Percentiles rank a stretch among this genome's conserved stretches.
These are phyloP conservation scores for Pungitius pungitius DNA, from an alignment of 2,113 vertebrate species.

Conservation along the genomic window DNA sequence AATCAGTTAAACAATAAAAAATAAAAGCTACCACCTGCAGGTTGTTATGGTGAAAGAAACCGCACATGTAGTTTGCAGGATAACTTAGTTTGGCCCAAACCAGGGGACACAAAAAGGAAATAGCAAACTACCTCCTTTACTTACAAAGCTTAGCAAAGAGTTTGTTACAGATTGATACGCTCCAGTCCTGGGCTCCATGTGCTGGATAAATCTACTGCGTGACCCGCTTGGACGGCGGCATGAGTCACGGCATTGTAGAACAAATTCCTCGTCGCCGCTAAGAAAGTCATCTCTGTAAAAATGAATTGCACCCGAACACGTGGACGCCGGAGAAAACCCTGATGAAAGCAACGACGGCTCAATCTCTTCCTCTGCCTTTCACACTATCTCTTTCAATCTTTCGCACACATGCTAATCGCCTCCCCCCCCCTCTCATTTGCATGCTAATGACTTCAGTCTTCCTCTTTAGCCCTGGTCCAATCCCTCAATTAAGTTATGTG, in stretches of 20 bases:
- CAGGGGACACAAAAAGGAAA: background rate
- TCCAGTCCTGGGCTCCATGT: background rate
- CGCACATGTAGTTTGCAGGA: background rate
- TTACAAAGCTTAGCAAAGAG: background rate
- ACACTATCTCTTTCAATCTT: slow-evolving; percentile 77
- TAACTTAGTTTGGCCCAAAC: background rate
- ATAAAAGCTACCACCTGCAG: no score
- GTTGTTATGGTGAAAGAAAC: no score
- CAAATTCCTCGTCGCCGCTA: slow-evolving; percentile 43
- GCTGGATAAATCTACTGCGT: slow-evolving; percentile 18
- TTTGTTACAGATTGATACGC: background rate
- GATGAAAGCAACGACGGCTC: slow-evolving; percentile 60
- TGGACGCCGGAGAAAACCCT: slow-evolving; percentile 48
- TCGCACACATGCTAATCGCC: slow-evolving; percentile 82
- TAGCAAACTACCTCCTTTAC: background rate
- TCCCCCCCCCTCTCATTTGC: slow-evolving; percentile 84
- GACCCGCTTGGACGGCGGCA: slow-evolving; percentile 35
- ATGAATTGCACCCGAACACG: slow-evolving; percentile 65
- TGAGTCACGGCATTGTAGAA: slow-evolving; percentile 55
- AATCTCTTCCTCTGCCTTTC: slow-evolving; percentile 66
- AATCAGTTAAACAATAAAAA: no score
- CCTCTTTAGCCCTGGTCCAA: slow-evolving; percentile 62
- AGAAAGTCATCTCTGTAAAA: slow-evolving; percentile 64
- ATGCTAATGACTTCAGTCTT: slow-evolving; percentile 87
- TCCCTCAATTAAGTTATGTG: slow-evolving; percentile 69